A percentile compares a stretch with the other conserved stretches of the same genome.
Conservation (phyloP, 2,888 invertebrate species). For the Sialis lutaria region DNA sequence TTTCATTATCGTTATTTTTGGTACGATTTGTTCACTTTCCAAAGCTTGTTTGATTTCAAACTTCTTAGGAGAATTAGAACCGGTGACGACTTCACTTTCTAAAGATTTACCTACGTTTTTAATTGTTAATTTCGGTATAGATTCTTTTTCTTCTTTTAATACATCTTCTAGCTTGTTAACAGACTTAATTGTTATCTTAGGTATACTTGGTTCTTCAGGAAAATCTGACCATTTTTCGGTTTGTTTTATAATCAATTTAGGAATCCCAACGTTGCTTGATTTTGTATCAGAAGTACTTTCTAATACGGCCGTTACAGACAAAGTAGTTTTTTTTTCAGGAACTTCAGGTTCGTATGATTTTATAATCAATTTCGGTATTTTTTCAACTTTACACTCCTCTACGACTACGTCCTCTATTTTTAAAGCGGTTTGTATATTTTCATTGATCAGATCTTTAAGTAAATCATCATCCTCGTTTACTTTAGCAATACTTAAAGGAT, state of each 20-base stretch:
- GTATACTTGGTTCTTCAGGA: background rate
- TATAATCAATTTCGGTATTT: background rate
- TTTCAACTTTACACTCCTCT: background rate
- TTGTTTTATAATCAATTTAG: background rate
- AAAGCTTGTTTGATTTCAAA: too few species aligned
- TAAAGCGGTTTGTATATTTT: too few species aligned
- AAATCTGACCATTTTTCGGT: background rate
- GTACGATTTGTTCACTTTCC: too few species aligned
- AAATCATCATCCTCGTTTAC: too few species aligned
- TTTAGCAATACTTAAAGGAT: too few species aligned
- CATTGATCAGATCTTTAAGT: too few species aligned
- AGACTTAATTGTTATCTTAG: background rate
- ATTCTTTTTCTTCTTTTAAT: background rate
- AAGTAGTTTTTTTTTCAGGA: background rate
- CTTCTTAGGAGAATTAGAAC: too few species aligned
- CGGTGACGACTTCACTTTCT: too few species aligned
- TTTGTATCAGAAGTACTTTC: background rate
- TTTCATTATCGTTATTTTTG: too few species aligned
- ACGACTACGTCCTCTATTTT: too few species aligned
- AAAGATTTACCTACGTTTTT: background rate
- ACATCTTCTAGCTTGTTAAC: background rate
- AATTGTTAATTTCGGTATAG: background rate
- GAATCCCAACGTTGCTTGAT: background rate
- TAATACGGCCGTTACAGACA: too few species aligned
- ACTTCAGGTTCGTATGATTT: background rate